Conservation (phyloP, 2,888 invertebrate genomes). For the Pediacus dermestoides region DNA sequence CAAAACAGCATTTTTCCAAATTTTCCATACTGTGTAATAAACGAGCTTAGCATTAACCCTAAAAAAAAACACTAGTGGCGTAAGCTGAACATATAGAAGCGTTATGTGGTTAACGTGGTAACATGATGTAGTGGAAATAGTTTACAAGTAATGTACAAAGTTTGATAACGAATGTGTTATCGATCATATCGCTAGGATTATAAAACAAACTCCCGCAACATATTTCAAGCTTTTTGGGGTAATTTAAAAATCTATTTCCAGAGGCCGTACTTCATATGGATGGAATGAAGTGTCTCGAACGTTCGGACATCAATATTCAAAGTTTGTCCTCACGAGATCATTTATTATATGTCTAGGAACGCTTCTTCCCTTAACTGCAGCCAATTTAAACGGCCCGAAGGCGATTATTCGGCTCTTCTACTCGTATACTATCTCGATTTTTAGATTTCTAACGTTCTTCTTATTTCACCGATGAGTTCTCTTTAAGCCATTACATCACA, state of each 20-base stretch:
- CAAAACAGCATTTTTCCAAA: too few species aligned
- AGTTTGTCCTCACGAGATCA: constrained; percentile 46
- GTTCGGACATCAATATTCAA: constrained; percentile 49
- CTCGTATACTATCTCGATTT: constrained; percentile 35
- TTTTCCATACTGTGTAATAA: too few species aligned
- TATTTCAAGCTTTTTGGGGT: constrained; percentile 32
- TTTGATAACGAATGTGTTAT: constrained; percentile 5
- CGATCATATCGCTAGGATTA: constrained; percentile 16
- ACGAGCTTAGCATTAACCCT: too few species aligned
- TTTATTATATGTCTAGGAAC: constrained; percentile 46
- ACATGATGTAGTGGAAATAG: too few species aligned
- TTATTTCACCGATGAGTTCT: too few species aligned
- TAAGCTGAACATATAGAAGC: too few species aligned
- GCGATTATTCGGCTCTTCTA: constrained; percentile 34
- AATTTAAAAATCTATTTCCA: constrained; percentile 45
- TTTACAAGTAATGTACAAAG: background rate
- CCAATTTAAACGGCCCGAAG: constrained; percentile 35
- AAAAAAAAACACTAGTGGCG: too few species aligned
- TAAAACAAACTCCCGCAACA: constrained; percentile 25
- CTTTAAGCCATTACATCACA: too few species aligned
- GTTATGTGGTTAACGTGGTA: too few species aligned
- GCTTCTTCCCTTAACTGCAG: constrained; percentile 36
- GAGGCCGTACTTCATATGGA: constrained; percentile 37
- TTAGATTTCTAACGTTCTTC: constrained; percentile 31
- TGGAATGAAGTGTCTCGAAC: constrained; percentile 38